phyloP scores from a whole-genome alignment of 2,113 vertebrate species.

The Ophiodon elongatus region DNA sequence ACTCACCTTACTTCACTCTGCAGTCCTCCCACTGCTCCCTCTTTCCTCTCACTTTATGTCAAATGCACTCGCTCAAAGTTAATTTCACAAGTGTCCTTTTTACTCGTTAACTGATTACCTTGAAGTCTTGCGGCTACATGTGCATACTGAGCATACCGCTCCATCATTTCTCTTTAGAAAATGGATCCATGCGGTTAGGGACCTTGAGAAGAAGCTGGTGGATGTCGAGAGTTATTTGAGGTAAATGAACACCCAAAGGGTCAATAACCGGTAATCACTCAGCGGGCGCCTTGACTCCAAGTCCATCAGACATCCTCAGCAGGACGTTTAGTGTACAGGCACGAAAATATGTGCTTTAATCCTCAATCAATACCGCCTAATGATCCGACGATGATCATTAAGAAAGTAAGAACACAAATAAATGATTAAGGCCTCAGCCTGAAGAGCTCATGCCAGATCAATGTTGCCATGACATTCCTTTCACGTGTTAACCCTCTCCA shows the following conservation, averaged over 20 bases:
- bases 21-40: constrained; percentile 24
- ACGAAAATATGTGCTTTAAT: constrained; percentile 35
- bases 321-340: constrained; percentile 23
- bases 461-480: constrained; percentile 64
- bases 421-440: constrained; percentile 29
- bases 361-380: constrained; percentile 28
- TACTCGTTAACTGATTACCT: constrained; percentile 37
- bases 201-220: constrained; percentile 4
- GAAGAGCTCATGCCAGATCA: constrained; percentile 41
- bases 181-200: constrained; percentile 25
- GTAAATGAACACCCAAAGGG: constrained; percentile 28
- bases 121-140: neutral
- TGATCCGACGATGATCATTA: constrained; percentile 34
- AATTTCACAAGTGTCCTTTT: constrained; percentile 63
- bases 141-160: neutral
- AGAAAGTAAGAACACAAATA: constrained; percentile 11
- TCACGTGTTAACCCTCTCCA: constrained; percentile 33
- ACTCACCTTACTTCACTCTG: constrained; percentile 22
- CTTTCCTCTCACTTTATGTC: constrained; percentile 46
- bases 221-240: constrained; percentile 26
- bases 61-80: constrained; percentile 48
- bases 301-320: constrained; percentile 21
- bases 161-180: constrained; percentile 41
- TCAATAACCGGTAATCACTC: constrained; percentile 53
- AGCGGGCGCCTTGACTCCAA: neutral